phyloP scores from a whole-genome alignment of 2,113 vertebrate genomes.

The Pseudorhombus dupliciocellatus region DNA sequence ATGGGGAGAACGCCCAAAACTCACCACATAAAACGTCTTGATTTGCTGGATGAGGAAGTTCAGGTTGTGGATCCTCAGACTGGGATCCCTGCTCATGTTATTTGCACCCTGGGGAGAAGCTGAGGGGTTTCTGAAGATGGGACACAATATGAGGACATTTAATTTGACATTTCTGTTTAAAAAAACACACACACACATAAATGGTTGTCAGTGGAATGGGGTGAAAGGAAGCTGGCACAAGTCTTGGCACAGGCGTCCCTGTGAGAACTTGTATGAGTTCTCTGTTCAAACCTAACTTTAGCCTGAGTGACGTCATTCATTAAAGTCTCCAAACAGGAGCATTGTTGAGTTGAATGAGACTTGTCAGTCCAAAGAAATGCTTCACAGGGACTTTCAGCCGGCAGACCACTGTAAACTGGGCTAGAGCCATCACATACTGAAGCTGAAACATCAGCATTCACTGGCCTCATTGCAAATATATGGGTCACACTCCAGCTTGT shows the following conservation, averaged over 20 bases:
- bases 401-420: constrained; percentile 3
- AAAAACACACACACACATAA: constrained; percentile 15
- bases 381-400: background rate
- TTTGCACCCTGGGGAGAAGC: constrained; percentile 46
- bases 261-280: constrained; percentile 50
- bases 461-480: background rate
- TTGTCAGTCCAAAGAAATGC: constrained; percentile 23
- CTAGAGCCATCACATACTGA: background rate
- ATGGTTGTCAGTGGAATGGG: constrained; percentile 4
- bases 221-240: constrained; percentile 3
- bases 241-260: constrained; percentile 6
- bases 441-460: background rate
- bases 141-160: constrained; percentile 15
- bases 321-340: constrained; percentile 18
- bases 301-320: constrained; percentile 46
- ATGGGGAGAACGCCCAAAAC: constrained; percentile 14
- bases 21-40: constrained; percentile 75
- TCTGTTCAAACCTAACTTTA: constrained; percentile 61
- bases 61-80: constrained; percentile 72
- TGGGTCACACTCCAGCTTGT: constrained; percentile 10
- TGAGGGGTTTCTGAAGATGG: constrained; percentile 65
- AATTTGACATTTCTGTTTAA: background rate
- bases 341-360: constrained; percentile 24
- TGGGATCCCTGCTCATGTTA: constrained; percentile 58
- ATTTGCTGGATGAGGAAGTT: constrained; percentile 71